Evolutionary conservation across 2,113 vertebrate genomes (phyloP), one percentile per base, ranked within the genome.

Genomic region (Leucopsar rothschildi): DNA sequence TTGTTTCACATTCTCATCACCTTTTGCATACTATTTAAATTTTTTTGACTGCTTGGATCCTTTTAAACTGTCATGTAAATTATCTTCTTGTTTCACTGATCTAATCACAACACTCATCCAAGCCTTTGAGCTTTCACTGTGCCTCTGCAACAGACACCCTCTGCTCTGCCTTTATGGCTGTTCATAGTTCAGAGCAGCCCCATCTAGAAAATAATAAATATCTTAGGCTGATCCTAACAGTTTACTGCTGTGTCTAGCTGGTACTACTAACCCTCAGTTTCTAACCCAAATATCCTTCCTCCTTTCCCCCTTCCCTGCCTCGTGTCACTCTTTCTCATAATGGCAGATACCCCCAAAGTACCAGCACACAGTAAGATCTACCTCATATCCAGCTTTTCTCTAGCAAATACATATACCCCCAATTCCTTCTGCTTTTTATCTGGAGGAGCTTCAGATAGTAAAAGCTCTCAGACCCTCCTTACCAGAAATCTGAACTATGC

Each of bases 1-100:
- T 85, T 55, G 57, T 55, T 96, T 91, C 83, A 90, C 66, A 84
- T 85, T 96, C 80, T 92, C 86, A 95, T 60, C 80, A 92, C 78
- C 75, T 96, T 95, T 91, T 78, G 76, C 76, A 92, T 68, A 81
- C 56, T 71, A 88, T 84, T 91, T 92, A 56, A 93, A 27, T 64
- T 82, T 93, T 93, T 93, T 65, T 89, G 78, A 87, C 84, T 94
- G 85, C 85, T 88, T 44, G 35, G 52, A 91, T 90, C 68, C 71
- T 94, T 95, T 93, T 95, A 93, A 95, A 90, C 68, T 94, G 95
- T 92, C 90, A 94, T 65, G 57, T 85, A 85, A 92, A 94, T 95
- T 87, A 82, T 63, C 82, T 88, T 95, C 84, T 85, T 94, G 81
- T 92, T 92, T 95, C 89, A 77, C 68, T 69, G n/a, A 69, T 94